Base-by-base conservation (phyloP, 2,113 vertebrate species). In the Macquaria ambigua region DNA sequence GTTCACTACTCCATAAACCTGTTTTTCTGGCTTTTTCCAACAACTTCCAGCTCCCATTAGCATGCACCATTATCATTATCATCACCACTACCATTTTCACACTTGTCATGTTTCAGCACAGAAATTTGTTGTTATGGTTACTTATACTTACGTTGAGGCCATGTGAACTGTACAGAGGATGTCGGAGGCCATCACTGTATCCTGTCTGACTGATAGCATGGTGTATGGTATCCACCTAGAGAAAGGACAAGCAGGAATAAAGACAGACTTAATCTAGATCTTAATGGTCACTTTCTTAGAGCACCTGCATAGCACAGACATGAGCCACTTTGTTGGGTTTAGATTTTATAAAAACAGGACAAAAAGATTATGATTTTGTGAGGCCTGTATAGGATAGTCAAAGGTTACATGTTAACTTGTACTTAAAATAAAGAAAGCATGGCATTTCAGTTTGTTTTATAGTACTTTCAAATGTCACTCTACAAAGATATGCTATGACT, bases 141-240 rank as follows among this genome's bases (percentile, higher is more conserved):
- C 39, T 62, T 41, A 8, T 39, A 67, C 63, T 68, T 53, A 77
- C 75, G 7, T 9, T 62, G 56, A 74, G 56, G 39, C 37, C 69
- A 34, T 75, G 39, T 15, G 56, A 61, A 9, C 7, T n/a, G 37
- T 31, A 28, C 41, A 48, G 39, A 7, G 58, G 23, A 48, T 43
- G 73, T 28, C 15, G 21, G 48, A 21, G 37, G 59, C 31, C 63
- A 52, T 77, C 59, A 68, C 52, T 68, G 63, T 21, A 56, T 53
- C 76, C 63, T 68, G 62, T 78, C 62, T 25, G 76, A 58, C 50
- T 78, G 76, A 55, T 56, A 55, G 52, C 76, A 56, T n/a, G 34
- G 37, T 56, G 76, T 39, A 23, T 43, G 31, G n/a, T 21, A 56
- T 68, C 50, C 63, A 31, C 76, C 76, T 78, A 21, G 12, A 64